Base-by-base conservation (phyloP, 2,113 vertebrate species). In the Oncorhynchus masou region DNA sequence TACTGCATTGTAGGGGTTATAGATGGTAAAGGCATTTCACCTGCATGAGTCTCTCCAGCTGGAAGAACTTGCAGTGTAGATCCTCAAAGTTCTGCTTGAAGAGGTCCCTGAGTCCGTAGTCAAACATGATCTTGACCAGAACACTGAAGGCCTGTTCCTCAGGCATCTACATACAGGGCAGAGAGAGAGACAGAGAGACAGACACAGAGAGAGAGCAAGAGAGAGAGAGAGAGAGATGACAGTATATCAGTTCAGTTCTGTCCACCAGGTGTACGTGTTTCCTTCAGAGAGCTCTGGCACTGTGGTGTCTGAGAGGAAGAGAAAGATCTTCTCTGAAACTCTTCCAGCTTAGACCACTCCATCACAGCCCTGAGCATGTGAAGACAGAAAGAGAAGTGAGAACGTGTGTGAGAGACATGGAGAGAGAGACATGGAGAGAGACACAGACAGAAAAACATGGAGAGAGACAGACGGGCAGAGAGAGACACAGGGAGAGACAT, bases 11-110 rank as follows among this genome's bases (percentile, higher is more conserved):
- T 45, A 12, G 39, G 39, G 9, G 39, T 45, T 45, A 12, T 9
- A 45, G 39, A 9, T 11, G 39, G 39, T 2, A 45, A 45, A 45
- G 39, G 39, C 39, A 45, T 45, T 45, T 45, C 39, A 98, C 98
- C 96, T 99, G 98, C 97, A 99, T 99, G 85, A 99, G 96, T 79
- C 94, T 95, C 86, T 99, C 98, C 89, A 99, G 93, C 81, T 99
- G 97, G 85, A 97, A 99, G 92, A 99, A 99, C 86, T 99, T 99
- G 96, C 98, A 99, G 88, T 99, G 98, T 80, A 99, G 94, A 93
- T 99, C 97, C 92, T 99, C 97, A 93, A 99, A 99, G 86, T 99
- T 99, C 90, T 99, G 97, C 91, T 99, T 99, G 94, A 99, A 99
- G 90, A 99, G 97, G 91, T 99, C 97, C 95, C 98, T 95, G 94